These are phyloP conservation scores for Macrosoma leucophasiata DNA, from an alignment of 2,888 invertebrate genomes.

Conservation along the genomic window DNA sequence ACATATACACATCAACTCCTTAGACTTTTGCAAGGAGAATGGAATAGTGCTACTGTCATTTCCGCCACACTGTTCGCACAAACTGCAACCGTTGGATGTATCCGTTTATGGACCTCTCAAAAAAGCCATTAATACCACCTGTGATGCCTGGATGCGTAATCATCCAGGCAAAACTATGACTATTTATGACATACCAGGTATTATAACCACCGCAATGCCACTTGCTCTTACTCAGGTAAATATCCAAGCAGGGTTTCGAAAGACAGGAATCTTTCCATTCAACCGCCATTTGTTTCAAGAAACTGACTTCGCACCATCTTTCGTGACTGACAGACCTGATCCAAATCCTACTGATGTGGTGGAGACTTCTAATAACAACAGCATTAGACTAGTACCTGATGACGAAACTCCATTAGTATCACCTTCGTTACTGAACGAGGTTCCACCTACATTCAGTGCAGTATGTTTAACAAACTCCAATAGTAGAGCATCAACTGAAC, in stretches of 20 bases:
- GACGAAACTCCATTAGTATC: constrained; percentile 5
- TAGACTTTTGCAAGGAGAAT: constrained; percentile 7
- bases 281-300: constrained; percentile 29
- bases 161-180: constrained; percentile 32
- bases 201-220: constrained; percentile 26
- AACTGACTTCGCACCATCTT: constrained; percentile 30
- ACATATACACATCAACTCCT: constrained; percentile 25
- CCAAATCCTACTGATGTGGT: no score
- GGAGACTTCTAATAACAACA: no score
- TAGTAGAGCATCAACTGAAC: no score
- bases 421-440: constrained; percentile 4
- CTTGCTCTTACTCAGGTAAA: constrained; percentile 27
- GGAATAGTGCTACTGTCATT: constrained; percentile 8
- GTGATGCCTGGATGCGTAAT: constrained; percentile 31
- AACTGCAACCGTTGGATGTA: constrained; percentile 20
- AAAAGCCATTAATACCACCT: constrained; percentile 23
- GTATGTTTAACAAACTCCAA: no score
- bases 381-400: constrained; percentile 3
- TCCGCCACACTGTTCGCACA: constrained; percentile 16
- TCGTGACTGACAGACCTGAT: constrained; percentile 31
- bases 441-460: neutral
- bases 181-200: constrained; percentile 33
- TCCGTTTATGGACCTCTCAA: constrained; percentile 8
- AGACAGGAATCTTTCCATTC: constrained; percentile 29
- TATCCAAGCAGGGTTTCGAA: constrained; percentile 29